Percentiles rank a stretch among this genome's conserved stretches.
Conservation (phyloP, 1,140 invertebrate species). For the Ganaspis sp. region DNA sequence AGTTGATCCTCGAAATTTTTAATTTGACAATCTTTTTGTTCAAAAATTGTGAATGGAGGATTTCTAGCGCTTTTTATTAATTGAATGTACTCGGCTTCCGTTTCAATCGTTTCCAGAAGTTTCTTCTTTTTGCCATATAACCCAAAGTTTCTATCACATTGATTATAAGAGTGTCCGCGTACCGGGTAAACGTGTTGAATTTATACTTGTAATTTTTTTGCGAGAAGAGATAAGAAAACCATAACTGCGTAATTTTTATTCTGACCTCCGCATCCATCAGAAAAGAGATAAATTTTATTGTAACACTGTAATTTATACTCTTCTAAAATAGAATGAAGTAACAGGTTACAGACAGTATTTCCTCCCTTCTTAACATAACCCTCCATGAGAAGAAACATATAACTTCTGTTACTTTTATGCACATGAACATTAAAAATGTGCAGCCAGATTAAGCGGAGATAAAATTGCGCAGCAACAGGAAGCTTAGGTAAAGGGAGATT, state of each 20-base stretch:
- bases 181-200: background rate
- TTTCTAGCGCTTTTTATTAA: background rate
- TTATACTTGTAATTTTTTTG: background rate
- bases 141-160: background rate
- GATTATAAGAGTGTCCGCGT: background rate
- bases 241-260: background rate
- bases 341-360: conserved; percentile 18
- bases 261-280: background rate
- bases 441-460: background rate
- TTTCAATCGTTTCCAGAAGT: background rate
- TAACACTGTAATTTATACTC: background rate
- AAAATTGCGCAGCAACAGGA: conserved; percentile 9
- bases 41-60: background rate
- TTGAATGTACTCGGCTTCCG: background rate
- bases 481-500: background rate
- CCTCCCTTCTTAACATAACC: background rate
- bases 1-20: background rate
- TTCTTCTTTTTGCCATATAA: background rate
- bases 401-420: background rate
- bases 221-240: background rate
- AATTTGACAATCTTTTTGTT: background rate
- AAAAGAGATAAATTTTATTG: background rate
- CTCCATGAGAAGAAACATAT: conserved; percentile 27
- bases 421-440: conserved; percentile 25
- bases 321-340: background rate